Percentiles rank a stretch among this genome's conserved stretches.
phyloP scores from a whole-genome alignment of 1,140 invertebrate genomes.

The Drosophila repleta region DNA sequence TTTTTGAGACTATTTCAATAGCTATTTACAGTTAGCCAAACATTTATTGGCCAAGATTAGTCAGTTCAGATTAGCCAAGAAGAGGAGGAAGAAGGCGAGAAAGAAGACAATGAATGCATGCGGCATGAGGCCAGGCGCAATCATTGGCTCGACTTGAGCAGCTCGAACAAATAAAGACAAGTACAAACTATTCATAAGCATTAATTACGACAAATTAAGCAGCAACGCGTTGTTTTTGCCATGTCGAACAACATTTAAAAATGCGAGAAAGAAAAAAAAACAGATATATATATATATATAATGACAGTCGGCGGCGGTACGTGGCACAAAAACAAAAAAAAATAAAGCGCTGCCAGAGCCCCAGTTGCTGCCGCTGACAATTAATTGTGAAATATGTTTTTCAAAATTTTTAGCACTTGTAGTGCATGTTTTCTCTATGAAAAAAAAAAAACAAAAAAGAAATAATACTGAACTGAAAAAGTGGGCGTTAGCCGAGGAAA shows the following conservation, averaged over 20 bases:
- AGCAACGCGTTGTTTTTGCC: slow-evolving; percentile 78
- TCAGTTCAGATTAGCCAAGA: no score
- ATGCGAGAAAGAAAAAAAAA: slow-evolving; percentile 55
- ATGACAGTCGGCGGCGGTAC: not conserved
- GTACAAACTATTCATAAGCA: slow-evolving; percentile 81
- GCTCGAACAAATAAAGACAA: slow-evolving; percentile 74
- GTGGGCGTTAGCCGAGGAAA: slow-evolving; percentile 54
- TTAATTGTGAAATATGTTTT: slow-evolving; percentile 83
- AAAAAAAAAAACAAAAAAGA: no score
- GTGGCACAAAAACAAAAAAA: not conserved
- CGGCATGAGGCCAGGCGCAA: slow-evolving; percentile 16
- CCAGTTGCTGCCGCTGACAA: slow-evolving; percentile 59
- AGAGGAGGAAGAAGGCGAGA: no score
- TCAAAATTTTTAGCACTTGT: slow-evolving; percentile 81
- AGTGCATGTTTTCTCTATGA: slow-evolving; percentile 58
- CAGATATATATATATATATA: slow-evolving; percentile 12
- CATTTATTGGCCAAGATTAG: no score
- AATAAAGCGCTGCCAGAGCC: slow-evolving; percentile 14
- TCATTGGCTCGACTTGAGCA: slow-evolving; percentile 29
- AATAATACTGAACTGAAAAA: slow-evolving; percentile 19
- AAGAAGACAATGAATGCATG: no score
- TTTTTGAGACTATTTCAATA: no score
- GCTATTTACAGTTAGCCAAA: no score
- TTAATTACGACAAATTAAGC: slow-evolving; percentile 83
- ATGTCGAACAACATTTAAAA: slow-evolving; percentile 82